Percentiles rank a stretch among this genome's conserved stretches.
Conservation (phyloP, 2,797 vertebrate species). For the Halcyon badia region DNA sequence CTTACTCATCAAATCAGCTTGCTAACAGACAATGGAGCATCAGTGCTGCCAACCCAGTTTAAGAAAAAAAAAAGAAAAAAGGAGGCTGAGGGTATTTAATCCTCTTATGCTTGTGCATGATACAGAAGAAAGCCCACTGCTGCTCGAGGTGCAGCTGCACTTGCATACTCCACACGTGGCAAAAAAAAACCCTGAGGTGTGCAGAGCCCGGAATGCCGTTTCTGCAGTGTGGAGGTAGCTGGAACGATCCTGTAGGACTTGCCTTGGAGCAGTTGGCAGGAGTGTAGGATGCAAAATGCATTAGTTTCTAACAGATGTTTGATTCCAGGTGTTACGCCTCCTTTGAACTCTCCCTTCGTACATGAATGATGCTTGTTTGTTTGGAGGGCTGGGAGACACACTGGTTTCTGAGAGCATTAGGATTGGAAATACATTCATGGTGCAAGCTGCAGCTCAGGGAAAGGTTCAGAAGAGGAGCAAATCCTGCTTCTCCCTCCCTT, state of each 20-base stretch:
- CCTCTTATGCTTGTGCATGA: neutral
- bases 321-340: constrained; percentile 66
- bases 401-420: neutral
- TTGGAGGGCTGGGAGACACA: constrained; percentile 20
- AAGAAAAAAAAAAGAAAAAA: neutral
- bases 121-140: neutral
- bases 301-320: constrained; percentile 61
- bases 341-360: constrained; percentile 49
- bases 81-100: constrained; percentile 17
- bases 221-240: neutral
- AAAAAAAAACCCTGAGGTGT: neutral
- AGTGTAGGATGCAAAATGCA: constrained; percentile 52
- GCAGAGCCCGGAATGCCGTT: neutral
- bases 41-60: neutral
- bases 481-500: neutral
- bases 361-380: constrained; percentile 23
- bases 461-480: neutral
- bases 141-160: constrained; percentile 8
- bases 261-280: constrained; percentile 56
- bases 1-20: constrained; percentile 26
- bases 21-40: constrained; percentile 28
- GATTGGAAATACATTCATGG: neutral
- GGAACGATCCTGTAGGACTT: constrained; percentile 36
- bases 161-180: neutral
- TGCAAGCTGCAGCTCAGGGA: neutral